phyloP scores from a whole-genome alignment of 2,888 invertebrate genomes.

The Ormyrus rosae region DNA sequence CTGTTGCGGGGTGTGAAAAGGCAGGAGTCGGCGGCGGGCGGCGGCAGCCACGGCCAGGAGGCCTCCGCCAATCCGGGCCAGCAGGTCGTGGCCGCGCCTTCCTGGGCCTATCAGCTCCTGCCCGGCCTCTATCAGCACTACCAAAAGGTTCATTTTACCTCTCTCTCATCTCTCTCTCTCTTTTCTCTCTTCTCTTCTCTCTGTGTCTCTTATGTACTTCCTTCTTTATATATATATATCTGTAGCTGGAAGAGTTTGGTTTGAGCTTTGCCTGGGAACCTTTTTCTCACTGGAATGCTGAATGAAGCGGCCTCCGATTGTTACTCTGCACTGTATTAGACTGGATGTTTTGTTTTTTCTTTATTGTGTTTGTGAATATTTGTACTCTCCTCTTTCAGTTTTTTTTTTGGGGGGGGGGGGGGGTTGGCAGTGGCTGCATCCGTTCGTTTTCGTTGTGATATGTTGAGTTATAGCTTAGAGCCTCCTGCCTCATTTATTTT shows the following conservation, averaged over 20 bases:
- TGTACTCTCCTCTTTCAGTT: too few species aligned
- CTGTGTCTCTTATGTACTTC: not conserved
- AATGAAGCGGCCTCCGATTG: too few species aligned
- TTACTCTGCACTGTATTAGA: too few species aligned
- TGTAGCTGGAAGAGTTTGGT: not conserved
- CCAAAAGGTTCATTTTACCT: constrained; percentile 83
- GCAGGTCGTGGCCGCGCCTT: constrained; percentile 76
- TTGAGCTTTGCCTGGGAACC: too few species aligned
- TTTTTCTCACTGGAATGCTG: too few species aligned
- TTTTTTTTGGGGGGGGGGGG: too few species aligned
- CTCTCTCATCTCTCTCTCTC: not conserved
- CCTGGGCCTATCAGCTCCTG: constrained; percentile 91
- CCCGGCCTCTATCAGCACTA: constrained; percentile 89
- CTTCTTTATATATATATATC: constrained; percentile 1
- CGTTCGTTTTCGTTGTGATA: too few species aligned
- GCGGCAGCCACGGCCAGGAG: constrained; percentile 56
- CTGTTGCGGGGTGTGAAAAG: constrained; percentile 71
- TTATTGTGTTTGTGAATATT: too few species aligned
- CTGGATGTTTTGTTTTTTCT: too few species aligned
- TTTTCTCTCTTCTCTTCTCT: not conserved
- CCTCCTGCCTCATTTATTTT: too few species aligned
- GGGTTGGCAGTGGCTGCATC: too few species aligned
- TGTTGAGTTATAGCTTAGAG: too few species aligned
- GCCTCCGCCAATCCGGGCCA: constrained; percentile 59
- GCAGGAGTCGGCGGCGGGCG: constrained; percentile 52